phyloP scores from a whole-genome alignment of 2,113 vertebrate genomes.

The Emydura subglobosa region DNA sequence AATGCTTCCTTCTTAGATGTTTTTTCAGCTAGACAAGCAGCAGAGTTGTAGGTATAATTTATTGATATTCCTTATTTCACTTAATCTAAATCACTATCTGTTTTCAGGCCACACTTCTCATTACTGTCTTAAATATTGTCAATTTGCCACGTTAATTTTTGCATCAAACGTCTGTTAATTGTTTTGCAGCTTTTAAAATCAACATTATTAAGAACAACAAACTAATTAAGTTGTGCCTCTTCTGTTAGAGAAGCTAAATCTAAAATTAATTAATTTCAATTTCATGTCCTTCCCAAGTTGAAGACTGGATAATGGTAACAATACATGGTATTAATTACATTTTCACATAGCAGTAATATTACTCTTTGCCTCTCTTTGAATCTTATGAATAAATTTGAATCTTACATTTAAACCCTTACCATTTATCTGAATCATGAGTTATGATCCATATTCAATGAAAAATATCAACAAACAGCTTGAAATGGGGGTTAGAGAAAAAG shows the following conservation, averaged over 20 bases:
- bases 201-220: background rate
- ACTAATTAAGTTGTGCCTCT: background rate
- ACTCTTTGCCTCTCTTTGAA: background rate
- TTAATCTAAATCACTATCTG: background rate
- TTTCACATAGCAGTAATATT: background rate
- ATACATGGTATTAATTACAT: background rate
- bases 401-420: background rate
- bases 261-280: background rate
- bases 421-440: background rate
- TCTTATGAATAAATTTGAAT: rapidly evolving
- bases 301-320: background rate
- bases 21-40: background rate
- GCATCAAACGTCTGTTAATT: background rate
- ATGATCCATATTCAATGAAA: background rate
- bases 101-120: background rate
- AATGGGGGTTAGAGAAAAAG: background rate
- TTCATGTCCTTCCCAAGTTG: background rate
- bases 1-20: background rate
- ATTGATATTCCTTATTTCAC: background rate
- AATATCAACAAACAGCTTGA: background rate
- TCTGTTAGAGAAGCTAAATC: background rate
- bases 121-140: background rate
- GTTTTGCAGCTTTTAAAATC: background rate
- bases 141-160: background rate
- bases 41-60: background rate